Base-by-base conservation (phyloP, 2,888 invertebrate species). In the Lacanobia wlatinum region DNA sequence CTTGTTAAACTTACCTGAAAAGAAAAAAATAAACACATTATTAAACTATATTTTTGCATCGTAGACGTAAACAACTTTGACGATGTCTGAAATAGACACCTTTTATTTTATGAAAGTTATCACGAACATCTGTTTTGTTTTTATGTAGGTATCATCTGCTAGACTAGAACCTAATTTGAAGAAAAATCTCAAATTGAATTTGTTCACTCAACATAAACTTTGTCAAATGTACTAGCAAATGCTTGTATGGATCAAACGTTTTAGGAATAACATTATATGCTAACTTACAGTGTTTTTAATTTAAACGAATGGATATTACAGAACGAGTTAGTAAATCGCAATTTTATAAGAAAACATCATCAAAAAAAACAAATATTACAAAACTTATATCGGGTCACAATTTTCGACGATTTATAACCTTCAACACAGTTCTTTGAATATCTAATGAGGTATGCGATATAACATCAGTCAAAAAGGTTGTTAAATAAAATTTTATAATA, bases 1-100 rank as follows among this genome's bases (percentile, higher is more conserved):
- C 6, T 5, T 12, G 18, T 28, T 62, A 23, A 68, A 80, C 82
- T 83, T 83, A 83, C 82, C 82, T 83, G 82, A 65, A 83, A 83
- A 65, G 2, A 80, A 67, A 0, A 58, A 67, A 60, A 46, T 3
- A 62, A 67, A 40, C 23, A 66, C 6, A 10, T 69, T 63, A 76
- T 34, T 61, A 68, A 46, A 63, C 9, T 52, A 48, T 28, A 48
- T 58, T 71, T 48, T 65, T 62, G 5, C 43, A 28, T 14, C 5
- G 23, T 52, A 62, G 9, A n/a, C 3, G 16, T 53, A 38, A 23
- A 70, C 43, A 70, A 56, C 28, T 78, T 62, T 14, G 12, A 5
- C 23, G 70, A 59, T 38, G 18, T 14, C 28, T 28, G 43, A 40
- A n/a, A 70, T 21, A 52, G 2, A 50, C 34, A 56, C 3, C 8